These are phyloP conservation scores for Lepidurus arcticus DNA, from an alignment of 1,140 invertebrate species.

Conservation along the genomic window DNA sequence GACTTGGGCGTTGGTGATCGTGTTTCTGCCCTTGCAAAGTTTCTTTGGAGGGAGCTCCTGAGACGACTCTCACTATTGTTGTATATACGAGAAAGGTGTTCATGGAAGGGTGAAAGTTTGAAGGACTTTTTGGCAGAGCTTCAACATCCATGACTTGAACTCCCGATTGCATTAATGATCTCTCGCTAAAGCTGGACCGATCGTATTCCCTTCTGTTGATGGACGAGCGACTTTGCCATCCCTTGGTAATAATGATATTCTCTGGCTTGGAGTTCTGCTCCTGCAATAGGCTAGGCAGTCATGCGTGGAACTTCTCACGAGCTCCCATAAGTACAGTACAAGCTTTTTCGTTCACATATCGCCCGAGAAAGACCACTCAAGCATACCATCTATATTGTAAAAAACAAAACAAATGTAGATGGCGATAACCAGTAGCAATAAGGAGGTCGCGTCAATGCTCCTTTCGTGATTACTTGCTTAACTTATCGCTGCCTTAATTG, in stretches of 20 bases:
- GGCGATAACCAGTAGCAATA: constrained; percentile 15
- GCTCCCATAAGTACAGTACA: background rate
- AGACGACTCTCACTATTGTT: constrained; percentile 21
- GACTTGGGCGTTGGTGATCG: constrained; percentile 9
- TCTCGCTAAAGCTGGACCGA: constrained; percentile 6
- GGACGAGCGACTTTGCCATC: constrained; percentile 16
- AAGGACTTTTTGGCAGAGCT: constrained; percentile 15
- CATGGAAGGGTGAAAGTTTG: constrained; percentile 8
- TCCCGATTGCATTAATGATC: constrained; percentile 14
- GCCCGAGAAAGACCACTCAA: background rate
- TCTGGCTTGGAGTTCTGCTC: background rate
- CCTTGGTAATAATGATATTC: constrained; percentile 4
- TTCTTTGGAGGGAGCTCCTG: background rate
- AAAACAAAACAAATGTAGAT: background rate
- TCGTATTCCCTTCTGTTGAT: constrained; percentile 26
- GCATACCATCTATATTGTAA: background rate
- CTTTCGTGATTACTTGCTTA: background rate
- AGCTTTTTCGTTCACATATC: background rate
- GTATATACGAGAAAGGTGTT: background rate
- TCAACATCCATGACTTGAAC: constrained; percentile 9
- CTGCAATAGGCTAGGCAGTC: background rate
- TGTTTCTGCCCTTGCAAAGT: constrained; percentile 9
- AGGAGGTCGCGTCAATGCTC: constrained; percentile 7
- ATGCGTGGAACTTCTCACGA: background rate
- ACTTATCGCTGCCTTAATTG: background rate